These are phyloP conservation scores for Sinosuthora webbiana DNA, from an alignment of 2,113 vertebrate species.

Conservation along the genomic window DNA sequence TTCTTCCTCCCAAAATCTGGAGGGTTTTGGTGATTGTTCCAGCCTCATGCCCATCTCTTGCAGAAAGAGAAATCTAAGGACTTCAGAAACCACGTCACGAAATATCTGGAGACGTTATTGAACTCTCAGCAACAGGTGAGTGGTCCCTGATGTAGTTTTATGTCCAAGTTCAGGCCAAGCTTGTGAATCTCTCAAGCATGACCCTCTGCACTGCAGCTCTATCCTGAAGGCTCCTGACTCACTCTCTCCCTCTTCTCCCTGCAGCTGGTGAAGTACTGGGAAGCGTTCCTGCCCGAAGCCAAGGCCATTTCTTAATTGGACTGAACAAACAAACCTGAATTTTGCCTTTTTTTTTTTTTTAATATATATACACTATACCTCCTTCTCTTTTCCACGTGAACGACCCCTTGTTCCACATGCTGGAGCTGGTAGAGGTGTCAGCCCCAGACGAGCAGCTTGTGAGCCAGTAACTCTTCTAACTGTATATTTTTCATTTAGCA, in stretches of 20 bases:
- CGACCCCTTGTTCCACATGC: background rate
- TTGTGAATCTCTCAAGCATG: background rate
- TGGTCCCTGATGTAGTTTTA: background rate
- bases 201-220: too few relatives aligned
- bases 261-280: slow-evolving; percentile 98
- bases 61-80: slow-evolving; percentile 95
- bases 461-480: slow-evolving; percentile 75
- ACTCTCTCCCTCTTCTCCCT: background rate
- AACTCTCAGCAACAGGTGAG: slow-evolving; percentile 95
- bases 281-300: slow-evolving; percentile 95
- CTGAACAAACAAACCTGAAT: slow-evolving; percentile 42
- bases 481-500: slow-evolving; percentile 87
- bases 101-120: slow-evolving; percentile 88
- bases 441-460: background rate
- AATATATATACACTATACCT: slow-evolving; percentile 78
- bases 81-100: slow-evolving; percentile 88
- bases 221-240: background rate
- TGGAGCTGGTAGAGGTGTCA: slow-evolving; percentile 52
- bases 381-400: slow-evolving; percentile 75
- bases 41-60: background rate
- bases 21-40: background rate
- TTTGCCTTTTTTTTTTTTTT: slow-evolving; percentile 73
- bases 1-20: background rate
- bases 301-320: slow-evolving; percentile 92
- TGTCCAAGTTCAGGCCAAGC: background rate